Percentiles rank a stretch among this genome's conserved stretches.
phyloP scores from a whole-genome alignment of 2,113 vertebrate species.

The Beaufortia kweichowensis region DNA sequence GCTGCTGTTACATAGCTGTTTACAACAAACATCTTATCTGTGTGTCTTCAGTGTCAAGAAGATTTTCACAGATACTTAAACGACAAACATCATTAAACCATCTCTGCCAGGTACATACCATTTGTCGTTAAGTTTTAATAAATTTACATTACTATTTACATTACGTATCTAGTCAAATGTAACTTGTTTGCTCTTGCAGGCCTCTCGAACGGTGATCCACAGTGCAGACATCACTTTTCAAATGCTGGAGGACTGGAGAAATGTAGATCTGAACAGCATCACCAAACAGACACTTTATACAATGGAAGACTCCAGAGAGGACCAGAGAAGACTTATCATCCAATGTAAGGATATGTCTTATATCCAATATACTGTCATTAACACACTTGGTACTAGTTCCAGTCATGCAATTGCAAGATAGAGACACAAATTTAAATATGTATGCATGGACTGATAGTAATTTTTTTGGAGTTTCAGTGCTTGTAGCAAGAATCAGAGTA shows the following conservation, averaged over 20 bases:
- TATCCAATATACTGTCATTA: background rate
- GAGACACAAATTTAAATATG: too few relatives aligned
- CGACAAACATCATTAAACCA: slow-evolving; percentile 97
- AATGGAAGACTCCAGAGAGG: slow-evolving; percentile 94
- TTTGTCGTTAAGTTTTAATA: slow-evolving; percentile 48
- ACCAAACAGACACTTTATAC: slow-evolving; percentile 99
- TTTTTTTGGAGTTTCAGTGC: background rate
- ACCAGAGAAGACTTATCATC: slow-evolving; percentile 93
- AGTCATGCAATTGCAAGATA: too few relatives aligned
- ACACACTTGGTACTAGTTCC: background rate
- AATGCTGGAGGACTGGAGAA: slow-evolving; percentile 99
- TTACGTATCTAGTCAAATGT: slow-evolving; percentile 42
- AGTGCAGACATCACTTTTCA: slow-evolving; percentile 99
- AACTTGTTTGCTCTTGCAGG: slow-evolving; percentile 71
- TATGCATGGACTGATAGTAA: background rate
- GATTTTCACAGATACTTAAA: slow-evolving; percentile 97
- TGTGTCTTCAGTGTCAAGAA: slow-evolving; percentile 86
- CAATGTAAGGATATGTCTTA: slow-evolving; percentile 80
- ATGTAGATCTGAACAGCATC: slow-evolving; percentile 98
- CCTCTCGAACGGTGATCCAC: slow-evolving; percentile 97
- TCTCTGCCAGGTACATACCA: slow-evolving; percentile 92
- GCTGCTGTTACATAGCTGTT: too few relatives aligned
- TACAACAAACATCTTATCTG: background rate
- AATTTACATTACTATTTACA: background rate
- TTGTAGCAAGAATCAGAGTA: background rate